Evolutionary conservation across 2,113 vertebrate species (phyloP).

Genomic region (Telmatochromis sp.): DNA sequence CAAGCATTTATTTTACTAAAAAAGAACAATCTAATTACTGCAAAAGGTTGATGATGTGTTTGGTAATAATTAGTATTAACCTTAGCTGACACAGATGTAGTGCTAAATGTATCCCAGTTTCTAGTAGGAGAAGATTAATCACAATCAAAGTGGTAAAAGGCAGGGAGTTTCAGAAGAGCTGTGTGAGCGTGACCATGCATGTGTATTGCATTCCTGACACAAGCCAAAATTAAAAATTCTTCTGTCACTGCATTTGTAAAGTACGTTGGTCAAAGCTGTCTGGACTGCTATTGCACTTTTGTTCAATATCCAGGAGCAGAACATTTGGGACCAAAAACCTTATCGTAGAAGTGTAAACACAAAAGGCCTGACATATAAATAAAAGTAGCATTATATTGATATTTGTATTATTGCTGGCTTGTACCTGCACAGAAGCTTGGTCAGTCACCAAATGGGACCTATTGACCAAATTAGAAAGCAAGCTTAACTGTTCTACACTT

Average conservation of each 20-base stretch:
- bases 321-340: neutral
- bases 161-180: neutral
- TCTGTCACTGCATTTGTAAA: neutral
- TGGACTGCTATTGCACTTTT: neutral
- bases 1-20: neutral
- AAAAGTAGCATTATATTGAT: neutral
- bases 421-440: neutral
- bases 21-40: neutral
- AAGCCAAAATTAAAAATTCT: neutral
- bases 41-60: neutral
- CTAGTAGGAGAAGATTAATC: neutral
- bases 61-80: neutral
- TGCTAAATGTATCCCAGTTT: neutral
- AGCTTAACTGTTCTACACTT: fast-evolving
- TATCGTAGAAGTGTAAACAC: neutral
- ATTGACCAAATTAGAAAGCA: neutral
- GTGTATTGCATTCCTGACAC: neutral
- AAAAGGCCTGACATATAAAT: neutral
- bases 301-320: neutral
- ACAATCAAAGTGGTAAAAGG: neutral
- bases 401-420: neutral
- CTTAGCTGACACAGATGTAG: neutral
- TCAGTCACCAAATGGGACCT: neutral
- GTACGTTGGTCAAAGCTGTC: neutral
- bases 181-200: neutral